Evolutionary conservation across 2,113 vertebrate genomes (phyloP).

Genomic region (Benitochromis conjunctus): DNA sequence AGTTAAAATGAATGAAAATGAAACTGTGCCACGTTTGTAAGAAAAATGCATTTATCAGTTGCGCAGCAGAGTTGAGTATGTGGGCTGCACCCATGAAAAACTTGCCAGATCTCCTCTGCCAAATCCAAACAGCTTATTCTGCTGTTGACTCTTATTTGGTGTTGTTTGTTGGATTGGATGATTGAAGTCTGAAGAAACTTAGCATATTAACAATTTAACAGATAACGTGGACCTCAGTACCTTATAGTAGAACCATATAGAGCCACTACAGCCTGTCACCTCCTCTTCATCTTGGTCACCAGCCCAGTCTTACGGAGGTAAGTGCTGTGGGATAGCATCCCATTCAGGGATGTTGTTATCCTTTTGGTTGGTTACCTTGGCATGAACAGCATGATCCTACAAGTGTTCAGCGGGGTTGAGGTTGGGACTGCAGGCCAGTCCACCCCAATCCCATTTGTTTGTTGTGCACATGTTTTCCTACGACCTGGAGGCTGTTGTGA

Average conservation of each 20-base stretch:
- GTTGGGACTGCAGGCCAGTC: background rate
- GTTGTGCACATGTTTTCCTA: background rate
- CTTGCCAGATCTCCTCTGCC: background rate
- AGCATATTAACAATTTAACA: background rate
- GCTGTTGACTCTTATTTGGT: background rate
- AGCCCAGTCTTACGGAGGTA: background rate
- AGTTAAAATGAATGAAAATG: background rate
- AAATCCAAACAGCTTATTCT: fast-evolving
- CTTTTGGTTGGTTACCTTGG: background rate
- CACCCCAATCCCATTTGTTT: background rate
- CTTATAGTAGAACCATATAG: background rate
- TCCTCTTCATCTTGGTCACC: background rate
- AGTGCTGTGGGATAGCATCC: background rate
- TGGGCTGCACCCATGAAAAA: background rate
- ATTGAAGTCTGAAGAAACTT: background rate
- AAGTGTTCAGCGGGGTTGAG: background rate
- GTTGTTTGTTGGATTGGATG: background rate
- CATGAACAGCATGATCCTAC: background rate
- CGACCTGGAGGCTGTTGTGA: background rate
- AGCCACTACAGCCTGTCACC: background rate
- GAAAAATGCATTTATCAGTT: background rate
- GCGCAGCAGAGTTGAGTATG: background rate
- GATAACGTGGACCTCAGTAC: background rate
- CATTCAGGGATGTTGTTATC: background rate
- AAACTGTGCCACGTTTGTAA: background rate